Base-by-base conservation (phyloP, 2,797 vertebrate genomes). In the Tolypeutes matacus region DNA sequence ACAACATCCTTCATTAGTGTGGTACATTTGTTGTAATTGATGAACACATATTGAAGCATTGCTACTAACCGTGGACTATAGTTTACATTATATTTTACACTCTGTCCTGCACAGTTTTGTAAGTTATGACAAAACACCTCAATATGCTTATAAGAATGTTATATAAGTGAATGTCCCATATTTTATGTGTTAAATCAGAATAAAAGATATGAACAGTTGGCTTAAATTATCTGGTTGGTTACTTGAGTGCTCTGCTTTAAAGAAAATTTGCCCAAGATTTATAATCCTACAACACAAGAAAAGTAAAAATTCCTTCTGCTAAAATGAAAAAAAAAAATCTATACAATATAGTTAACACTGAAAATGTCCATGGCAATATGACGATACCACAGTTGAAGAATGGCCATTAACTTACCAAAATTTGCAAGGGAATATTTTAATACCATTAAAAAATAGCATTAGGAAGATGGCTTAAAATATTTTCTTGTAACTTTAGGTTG, bases 391-490 rank as follows among this genome's bases (percentile, higher is more conserved):
- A 91, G 20, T 49, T 91, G 36, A 84, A 91, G 46, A 70, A 85
- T 75, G n/a, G 91, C 15, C 31, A 70, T 51, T 58, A 77, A 77
- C 7, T 81, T 78, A 83, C 11, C 18, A 89, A 13, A 85, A 51
- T 56, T 87, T 76, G n/a, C 27, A 83, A 95, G 62, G 67, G 67
- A 86, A 80, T 89, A 88, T 72, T 73, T 73, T 76, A 81, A 53
- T 82, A 75, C 49, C 49, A 39, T 62, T 87, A 76, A 90, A 87
- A 25, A 86, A 60, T 39, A 82, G 34, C 77, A 46, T 89, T 82
- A 84, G 29, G 51, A 86, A 87, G 27, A 76, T 51, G 78, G 34
- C 75, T 87, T 69, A 82, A 91, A 82, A 69, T 87, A 86, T 39
- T 67, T 67, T 72, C 31, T 87, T 53, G 67, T 9, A 85, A 25